A percentile compares a stretch with the other conserved stretches of the same genome.
Evolutionary conservation across 2,797 vertebrate genomes (phyloP).

Genomic region (Gallinago stenura): DNA sequence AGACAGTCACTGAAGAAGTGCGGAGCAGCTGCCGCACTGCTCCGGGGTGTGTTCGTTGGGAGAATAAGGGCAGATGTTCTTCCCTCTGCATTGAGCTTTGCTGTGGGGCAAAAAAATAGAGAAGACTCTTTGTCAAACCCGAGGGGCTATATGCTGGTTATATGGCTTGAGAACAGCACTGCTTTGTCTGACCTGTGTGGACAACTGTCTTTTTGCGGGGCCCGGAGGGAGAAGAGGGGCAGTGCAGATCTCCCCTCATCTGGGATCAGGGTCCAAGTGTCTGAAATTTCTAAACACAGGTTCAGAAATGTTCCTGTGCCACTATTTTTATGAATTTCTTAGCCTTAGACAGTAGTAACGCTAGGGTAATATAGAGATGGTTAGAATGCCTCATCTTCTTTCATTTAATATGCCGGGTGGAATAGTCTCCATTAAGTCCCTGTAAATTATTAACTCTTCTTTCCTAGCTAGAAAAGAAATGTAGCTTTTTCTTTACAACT

Average conservation of each 20-base stretch:
- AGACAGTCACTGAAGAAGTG: not conserved
- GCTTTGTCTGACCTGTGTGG: not conserved
- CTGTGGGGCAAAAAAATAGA: too few relatives aligned
- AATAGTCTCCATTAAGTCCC: not conserved
- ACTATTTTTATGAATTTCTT: not conserved
- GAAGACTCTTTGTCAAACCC: not conserved
- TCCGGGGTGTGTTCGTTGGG: not conserved
- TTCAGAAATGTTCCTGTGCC: not conserved
- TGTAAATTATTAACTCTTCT: slow-evolving; percentile 31
- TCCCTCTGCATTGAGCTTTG: not conserved
- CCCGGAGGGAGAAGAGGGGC: not conserved
- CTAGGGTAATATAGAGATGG: not conserved
- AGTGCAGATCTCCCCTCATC: not conserved
- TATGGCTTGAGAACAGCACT: not conserved
- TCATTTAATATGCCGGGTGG: not conserved
- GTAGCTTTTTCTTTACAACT: not conserved
- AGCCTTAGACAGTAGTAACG: not conserved
- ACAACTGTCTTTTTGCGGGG: not conserved
- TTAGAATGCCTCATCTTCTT: not conserved
- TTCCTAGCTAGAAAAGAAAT: not conserved
- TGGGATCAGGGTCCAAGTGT: not conserved
- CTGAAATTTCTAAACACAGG: not conserved
- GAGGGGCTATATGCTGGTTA: not conserved
- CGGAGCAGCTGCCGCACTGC: not conserved
- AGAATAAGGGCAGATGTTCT: not conserved